Base-by-base conservation (phyloP, 2,113 vertebrate species). In the Brienomyrus brachyistius region DNA sequence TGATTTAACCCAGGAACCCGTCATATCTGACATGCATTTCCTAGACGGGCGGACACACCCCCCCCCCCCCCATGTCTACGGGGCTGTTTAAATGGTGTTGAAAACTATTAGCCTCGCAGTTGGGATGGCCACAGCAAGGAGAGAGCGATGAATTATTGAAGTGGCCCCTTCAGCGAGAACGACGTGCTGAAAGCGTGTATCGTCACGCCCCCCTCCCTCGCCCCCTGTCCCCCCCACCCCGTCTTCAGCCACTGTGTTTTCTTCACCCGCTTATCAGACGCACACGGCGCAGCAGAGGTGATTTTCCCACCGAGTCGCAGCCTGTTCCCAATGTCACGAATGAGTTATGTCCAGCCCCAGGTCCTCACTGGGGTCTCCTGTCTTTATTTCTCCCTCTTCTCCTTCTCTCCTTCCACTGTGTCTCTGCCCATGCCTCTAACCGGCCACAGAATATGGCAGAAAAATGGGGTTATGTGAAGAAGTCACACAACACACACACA, bases 131-230 rank as follows among this genome's bases (percentile, higher is more conserved):
- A 92, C 92, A 89, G 92, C 90, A 77, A 84, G 92, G 93, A 94
- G 90, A 93, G 94, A 94, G 92, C 94, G 94, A 94, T 95, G 94
- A 95, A 95, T 95, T 95, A 95, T 95, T 95, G 94, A 95, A 95
- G 94, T 94, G 94, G 91, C 93, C 94, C 31, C 94, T 95, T 94
- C 95, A 93, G 94, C 94, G 93, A 94, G 94, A 95, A 95, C 94
- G 94, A 94, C 94, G 95, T 95, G 95, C 94, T 95, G 95, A 95
- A 95, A 95, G 94, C 91, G 93, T 92, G 92, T 91, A 91, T 92
- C 93, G 93, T 94, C 93, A 93, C 86, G 11, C 90, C 8, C 92
- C 90, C 89, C 50, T 88, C 90, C 74, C 91, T 62, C 85, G 74
- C 35, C 89, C 23, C 15, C 15, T 54, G 51, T 54, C 89, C 90